Base-by-base conservation (phyloP, 1,140 invertebrate genomes). In the Drosophila arizonae region DNA sequence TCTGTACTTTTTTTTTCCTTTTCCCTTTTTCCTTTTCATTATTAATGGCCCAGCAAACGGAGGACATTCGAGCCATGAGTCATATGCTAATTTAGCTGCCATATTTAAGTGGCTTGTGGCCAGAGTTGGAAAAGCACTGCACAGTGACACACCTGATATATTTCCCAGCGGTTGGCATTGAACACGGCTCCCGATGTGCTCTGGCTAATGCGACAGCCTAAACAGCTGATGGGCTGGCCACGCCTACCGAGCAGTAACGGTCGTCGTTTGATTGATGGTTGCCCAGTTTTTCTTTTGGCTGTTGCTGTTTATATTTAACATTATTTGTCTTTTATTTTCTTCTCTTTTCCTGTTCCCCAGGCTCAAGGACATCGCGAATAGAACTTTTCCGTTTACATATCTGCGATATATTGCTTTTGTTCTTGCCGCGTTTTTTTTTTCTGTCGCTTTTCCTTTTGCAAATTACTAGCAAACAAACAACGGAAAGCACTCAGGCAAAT, bases 401-500 rank as follows among this genome's bases (percentile, higher is more conserved):
- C 36, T 2, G 11, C 36, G 36, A 39, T 39, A 39, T 8, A 46
- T 17, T 2, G 5, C 17, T 46, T 17, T 46, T 46, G n/a, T 46
- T 46, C 41, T 41, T 30, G 28, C 28, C 39, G 6, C 39, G 39
- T 33, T 15, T 30, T 33, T 54, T 50, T 30, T 33, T 54, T 50
- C 48, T 63, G 60, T 56, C 67, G 52, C 67, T 43, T 46, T 26
- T 52, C 60, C 15, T 76, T 76, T 55, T 54, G 62, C 70, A 68
- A 72, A 69, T 62, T 56, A 55, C 65, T 65, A 60, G 63, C 71
- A 87, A 71, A 72, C 76, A 73, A 81, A 88, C 84, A 88, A 67
- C 71, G 54, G 87, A 88, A 88, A 80, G 79, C 84, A 88, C 81
- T 88, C 85, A 80, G 77, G 68, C 77, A 88, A 88, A 88, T 88